A percentile compares a stretch with the other conserved stretches of the same genome.
These are phyloP conservation scores for Mycetomoellerius zeteki DNA, from an alignment of 1,140 invertebrate genomes.

Conservation along the genomic window DNA sequence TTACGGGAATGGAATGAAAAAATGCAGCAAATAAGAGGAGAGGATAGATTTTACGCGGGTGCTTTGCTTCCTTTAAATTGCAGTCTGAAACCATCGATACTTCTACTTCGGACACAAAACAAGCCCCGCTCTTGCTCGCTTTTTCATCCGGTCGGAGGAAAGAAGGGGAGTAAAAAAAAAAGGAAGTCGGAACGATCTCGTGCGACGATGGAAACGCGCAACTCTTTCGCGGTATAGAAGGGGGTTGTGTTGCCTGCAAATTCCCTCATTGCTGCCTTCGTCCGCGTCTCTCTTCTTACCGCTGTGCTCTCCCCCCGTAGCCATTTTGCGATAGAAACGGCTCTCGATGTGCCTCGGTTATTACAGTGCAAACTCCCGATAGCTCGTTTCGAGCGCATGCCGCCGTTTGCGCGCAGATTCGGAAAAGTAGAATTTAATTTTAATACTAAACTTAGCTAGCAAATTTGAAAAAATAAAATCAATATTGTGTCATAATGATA, in stretches of 20 bases:
- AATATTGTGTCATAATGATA: not conserved
- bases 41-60: conserved; percentile 55
- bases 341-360: conserved; percentile 66
- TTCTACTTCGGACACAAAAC: conserved; percentile 61
- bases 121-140: conserved; percentile 51
- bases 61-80: conserved; percentile 73
- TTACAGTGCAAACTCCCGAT: conserved; percentile 69
- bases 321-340: conserved; percentile 74
- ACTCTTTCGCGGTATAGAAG: conserved; percentile 56
- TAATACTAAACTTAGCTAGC: not conserved
- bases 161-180: conserved; percentile 47
- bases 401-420: conserved; percentile 51
- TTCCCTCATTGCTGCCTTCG: conserved; percentile 31
- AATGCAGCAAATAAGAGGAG: not conserved
- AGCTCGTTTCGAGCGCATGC: conserved; percentile 53
- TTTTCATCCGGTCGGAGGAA: conserved; percentile 61
- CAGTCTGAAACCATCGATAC: conserved; percentile 63
- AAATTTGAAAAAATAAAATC: not conserved
- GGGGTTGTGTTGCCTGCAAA: conserved; percentile 57
- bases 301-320: conserved; percentile 41
- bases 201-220: conserved; percentile 67
- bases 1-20: conserved; percentile 60
- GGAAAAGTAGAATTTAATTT: not conserved
- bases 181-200: conserved; percentile 30
- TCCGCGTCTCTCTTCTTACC: conserved; percentile 54